Percentiles rank a stretch among this genome's conserved stretches.
These are phyloP conservation scores for Eurypyga helias DNA, from an alignment of 2,113 vertebrate species.

Conservation along the genomic window DNA sequence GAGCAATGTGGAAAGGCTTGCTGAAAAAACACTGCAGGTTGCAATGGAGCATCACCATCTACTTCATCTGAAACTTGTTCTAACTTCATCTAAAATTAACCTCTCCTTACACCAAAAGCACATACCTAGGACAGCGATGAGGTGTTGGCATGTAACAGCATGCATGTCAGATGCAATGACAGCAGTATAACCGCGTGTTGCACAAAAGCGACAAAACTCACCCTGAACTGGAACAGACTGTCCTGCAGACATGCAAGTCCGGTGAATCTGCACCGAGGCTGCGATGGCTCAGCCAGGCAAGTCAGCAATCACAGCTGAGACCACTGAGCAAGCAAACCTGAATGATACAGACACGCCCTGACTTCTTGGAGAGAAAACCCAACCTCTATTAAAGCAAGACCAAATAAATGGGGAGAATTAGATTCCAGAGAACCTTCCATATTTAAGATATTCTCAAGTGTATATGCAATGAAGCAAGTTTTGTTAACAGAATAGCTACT, in stretches of 20 bases:
- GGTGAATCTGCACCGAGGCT: neutral
- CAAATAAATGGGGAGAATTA: neutral
- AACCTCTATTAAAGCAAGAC: neutral
- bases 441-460: neutral
- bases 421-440: neutral
- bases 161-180: neutral
- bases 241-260: neutral
- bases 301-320: neutral
- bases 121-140: neutral
- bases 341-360: neutral
- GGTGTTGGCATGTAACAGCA: neutral
- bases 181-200: neutral
- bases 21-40: neutral
- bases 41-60: neutral
- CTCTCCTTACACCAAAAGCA: accelerated
- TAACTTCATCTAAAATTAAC: neutral
- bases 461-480: neutral
- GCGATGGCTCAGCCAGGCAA: neutral
- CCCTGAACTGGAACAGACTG: neutral
- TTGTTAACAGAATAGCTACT: neutral
- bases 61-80: neutral
- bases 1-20: neutral
- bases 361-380: neutral
- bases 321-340: neutral
- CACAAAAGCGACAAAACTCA: neutral